Evolutionary conservation across 2,113 vertebrate species (phyloP).

Genomic region (Electrona antarctica): DNA sequence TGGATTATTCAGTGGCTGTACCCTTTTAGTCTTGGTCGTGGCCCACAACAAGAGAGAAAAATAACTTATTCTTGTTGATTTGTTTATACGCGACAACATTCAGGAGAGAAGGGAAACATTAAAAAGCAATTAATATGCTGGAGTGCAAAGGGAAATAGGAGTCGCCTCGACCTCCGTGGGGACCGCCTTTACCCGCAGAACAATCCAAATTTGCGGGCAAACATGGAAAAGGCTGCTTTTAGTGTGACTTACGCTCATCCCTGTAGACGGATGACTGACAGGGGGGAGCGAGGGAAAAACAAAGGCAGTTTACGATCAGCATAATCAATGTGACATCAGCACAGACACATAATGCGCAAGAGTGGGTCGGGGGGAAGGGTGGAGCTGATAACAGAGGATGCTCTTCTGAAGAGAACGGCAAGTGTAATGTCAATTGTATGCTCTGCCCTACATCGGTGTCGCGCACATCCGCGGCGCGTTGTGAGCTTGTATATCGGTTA

Average conservation of each 20-base stretch:
- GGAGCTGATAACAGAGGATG: slow-evolving; percentile 33
- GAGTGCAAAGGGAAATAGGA: slow-evolving; percentile 55
- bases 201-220: slow-evolving; percentile 63
- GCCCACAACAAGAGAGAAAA: slow-evolving; percentile 56
- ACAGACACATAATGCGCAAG: slow-evolving; percentile 65
- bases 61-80: slow-evolving; percentile 73
- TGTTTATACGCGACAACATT: slow-evolving; percentile 70
- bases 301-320: slow-evolving; percentile 78
- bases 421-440: not conserved
- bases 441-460: too few relatives aligned
- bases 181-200: slow-evolving; percentile 47
- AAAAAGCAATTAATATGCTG: slow-evolving; percentile 82
- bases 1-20: slow-evolving; percentile 77
- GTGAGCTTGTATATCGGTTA: too few relatives aligned
- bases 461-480: too few relatives aligned
- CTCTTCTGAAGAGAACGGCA: slow-evolving; percentile 57
- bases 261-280: slow-evolving; percentile 75
- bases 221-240: slow-evolving; percentile 79
- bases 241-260: slow-evolving; percentile 70
- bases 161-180: slow-evolving; percentile 59
- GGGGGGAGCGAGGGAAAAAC: slow-evolving; percentile 68
- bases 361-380: slow-evolving; percentile 36
- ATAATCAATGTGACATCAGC: slow-evolving; percentile 86
- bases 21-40: slow-evolving; percentile 70
- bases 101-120: slow-evolving; percentile 76